Conservation (phyloP, 2,888 invertebrate genomes). For the Archaeoteleia sp. region DNA sequence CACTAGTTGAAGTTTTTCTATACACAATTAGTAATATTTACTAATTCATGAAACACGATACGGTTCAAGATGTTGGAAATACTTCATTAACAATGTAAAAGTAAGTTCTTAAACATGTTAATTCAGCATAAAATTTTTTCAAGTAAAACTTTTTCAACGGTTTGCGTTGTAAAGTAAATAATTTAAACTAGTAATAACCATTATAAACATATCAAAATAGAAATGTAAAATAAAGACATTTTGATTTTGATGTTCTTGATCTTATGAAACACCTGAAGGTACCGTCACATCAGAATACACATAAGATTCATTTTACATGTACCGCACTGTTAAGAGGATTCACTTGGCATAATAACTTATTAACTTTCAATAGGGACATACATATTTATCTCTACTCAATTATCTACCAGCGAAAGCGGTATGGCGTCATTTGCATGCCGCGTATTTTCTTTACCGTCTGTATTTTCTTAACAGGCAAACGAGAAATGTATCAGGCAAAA, state of each 20-base stretch:
- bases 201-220: no score
- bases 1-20: constrained; percentile 10
- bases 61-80: constrained; percentile 7
- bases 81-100: no score
- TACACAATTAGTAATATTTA: constrained; percentile 28
- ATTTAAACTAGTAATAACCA: no score
- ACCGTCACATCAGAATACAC: no score
- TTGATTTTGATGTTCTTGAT: no score
- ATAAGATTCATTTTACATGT: background rate
- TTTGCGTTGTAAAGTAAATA: no score
- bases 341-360: constrained; percentile 42
- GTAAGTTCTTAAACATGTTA: no score
- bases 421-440: constrained; percentile 40
- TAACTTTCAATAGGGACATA: constrained; percentile 50
- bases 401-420: constrained; percentile 35
- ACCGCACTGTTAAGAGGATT: constrained; percentile 13
- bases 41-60: constrained; percentile 21
- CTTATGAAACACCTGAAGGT: no score
- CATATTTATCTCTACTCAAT: constrained; percentile 50
- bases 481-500: constrained; percentile 30
- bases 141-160: no score
- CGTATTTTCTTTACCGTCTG: constrained; percentile 39
- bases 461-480: constrained; percentile 30
- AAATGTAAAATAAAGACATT: constrained; percentile 1
- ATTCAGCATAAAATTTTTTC: no score